These are phyloP conservation scores for Cephus cinctus DNA, from an alignment of 1,140 invertebrate species.

Conservation along the genomic window DNA sequence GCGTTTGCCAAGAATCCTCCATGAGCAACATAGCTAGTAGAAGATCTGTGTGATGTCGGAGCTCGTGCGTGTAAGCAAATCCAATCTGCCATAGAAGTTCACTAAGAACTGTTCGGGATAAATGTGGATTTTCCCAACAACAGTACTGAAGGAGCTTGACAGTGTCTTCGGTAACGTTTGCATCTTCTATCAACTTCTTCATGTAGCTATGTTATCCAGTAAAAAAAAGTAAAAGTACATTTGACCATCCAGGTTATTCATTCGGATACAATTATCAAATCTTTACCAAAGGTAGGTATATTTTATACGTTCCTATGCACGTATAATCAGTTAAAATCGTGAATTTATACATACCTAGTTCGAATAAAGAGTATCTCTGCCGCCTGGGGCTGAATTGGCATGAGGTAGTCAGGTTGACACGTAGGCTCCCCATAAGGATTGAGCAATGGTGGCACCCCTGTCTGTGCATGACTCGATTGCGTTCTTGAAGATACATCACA, in stretches of 20 bases:
- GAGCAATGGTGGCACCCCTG: conserved; percentile 64
- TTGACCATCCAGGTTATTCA: too few species aligned
- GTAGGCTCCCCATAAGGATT: conserved; percentile 81
- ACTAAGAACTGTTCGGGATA: conserved; percentile 83
- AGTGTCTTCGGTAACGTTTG: conserved; percentile 87
- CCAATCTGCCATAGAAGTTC: conserved; percentile 94
- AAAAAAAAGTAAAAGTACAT: too few species aligned
- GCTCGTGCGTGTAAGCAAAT: conserved; percentile 92
- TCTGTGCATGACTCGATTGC: conserved; percentile 61
- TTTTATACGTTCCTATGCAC: too few species aligned
- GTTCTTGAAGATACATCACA: conserved; percentile 86
- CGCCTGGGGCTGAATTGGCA: conserved; percentile 73
- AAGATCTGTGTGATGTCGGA: conserved; percentile 89
- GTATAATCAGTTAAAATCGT: too few species aligned
- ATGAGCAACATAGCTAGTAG: conserved; percentile 83
- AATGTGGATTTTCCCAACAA: conserved; percentile 94
- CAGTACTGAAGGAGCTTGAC: conserved; percentile 87
- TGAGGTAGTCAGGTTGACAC: conserved; percentile 67
- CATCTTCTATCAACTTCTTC: conserved; percentile 94
- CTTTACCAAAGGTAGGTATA: too few species aligned
- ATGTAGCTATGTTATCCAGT: conserved; percentile 85
- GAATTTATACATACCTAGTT: conserved; percentile 73
- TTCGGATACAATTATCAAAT: too few species aligned
- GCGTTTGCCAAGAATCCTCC: conserved; percentile 94
- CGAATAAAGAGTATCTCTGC: conserved; percentile 81